Base-by-base conservation (phyloP, 2,113 vertebrate species). In the Bambusicola thoracicus region DNA sequence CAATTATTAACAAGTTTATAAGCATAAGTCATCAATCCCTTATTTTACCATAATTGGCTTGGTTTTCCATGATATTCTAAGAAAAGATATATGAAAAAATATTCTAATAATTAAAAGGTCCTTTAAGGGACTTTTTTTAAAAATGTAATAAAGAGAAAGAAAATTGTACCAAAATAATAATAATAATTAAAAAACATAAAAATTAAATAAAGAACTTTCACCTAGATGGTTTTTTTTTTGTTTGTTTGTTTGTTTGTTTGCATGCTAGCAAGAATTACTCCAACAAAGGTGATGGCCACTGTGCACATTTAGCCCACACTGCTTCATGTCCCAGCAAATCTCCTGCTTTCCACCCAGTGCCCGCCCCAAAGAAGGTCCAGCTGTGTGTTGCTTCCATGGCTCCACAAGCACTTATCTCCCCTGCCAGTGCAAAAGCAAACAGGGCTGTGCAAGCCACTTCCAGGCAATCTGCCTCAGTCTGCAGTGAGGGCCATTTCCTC, bases 361-460 rank as follows among this genome's bases (percentile, higher is more conserved):
- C 12, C 17, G 8, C 27, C 13, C 43, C 34, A 65, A 7, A 56
- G 12, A 66, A 66, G 13, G 78, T 38, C 18, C 21, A 80, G 73
- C 32, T 3, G 8, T 0, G 0, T 22, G 17, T 15, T 67, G 11
- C 20, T 61, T 38, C 8, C 21, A 11, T 27, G 24, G 6, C 21
- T 83, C 11, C 81, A 41, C 10, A 20, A 48, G 6, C 20, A 34
- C 40, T 69, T 36, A 29, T 36, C 32, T 91, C 40, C 21, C 32
- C 48, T 81, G 48, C 7, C 40, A 21, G 25, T 46, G 13, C 18
- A 58, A 62, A 82, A n/a, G 40, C 5, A 34, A 66, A 46, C 0
- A 0, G 15, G 25, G 32, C 25, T 74, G 11, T 58, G 13, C 16
- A n/a, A 93, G 51, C 17, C 27, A n/a, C 55, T 62, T 78, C 36